These are phyloP conservation scores for Parthenolecanium corni DNA, from an alignment of 2,888 invertebrate species.

Conservation along the genomic window DNA sequence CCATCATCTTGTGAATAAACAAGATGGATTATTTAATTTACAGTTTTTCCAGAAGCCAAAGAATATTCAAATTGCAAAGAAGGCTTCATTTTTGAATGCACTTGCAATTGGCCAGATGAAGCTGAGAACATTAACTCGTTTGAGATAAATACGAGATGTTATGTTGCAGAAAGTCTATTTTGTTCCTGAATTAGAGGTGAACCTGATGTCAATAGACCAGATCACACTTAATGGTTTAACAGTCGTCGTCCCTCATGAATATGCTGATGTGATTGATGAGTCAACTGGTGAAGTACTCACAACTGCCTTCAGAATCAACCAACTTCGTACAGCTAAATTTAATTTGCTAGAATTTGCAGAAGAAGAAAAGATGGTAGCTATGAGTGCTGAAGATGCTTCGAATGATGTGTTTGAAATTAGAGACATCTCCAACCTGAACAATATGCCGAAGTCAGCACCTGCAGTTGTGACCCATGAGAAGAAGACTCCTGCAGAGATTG, in stretches of 20 bases:
- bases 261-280: not conserved
- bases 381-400: not conserved
- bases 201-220: not conserved
- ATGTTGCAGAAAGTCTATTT: not conserved
- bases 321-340: too few species aligned
- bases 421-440: not conserved
- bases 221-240: not conserved
- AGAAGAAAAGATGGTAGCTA: not conserved
- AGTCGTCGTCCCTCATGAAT: not conserved
- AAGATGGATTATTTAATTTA: not conserved
- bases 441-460: not conserved
- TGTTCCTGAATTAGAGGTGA: not conserved
- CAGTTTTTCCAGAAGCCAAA: not conserved
- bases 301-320: not conserved
- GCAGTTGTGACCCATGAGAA: not conserved
- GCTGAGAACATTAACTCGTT: not conserved
- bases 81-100: not conserved
- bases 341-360: too few species aligned
- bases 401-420: not conserved
- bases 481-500: not conserved
- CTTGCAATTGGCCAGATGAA: not conserved
- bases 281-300: not conserved
- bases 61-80: not conserved
- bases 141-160: not conserved
- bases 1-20: not conserved